Evolutionary conservation across 2,888 invertebrate species (phyloP).

Genomic region (Stramonita haemastoma): DNA sequence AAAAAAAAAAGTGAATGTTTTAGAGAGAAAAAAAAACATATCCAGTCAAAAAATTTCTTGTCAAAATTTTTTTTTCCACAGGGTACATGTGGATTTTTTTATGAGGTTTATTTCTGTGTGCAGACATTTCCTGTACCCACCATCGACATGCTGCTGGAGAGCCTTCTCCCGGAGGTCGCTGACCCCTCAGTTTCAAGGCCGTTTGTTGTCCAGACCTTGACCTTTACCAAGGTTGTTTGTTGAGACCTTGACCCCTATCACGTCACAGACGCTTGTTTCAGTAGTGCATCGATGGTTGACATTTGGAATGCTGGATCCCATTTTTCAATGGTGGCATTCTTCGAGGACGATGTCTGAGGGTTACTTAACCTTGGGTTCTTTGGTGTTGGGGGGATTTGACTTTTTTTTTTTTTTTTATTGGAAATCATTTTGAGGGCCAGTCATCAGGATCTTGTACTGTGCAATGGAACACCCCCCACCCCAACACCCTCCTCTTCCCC

Average conservation of each 20-base stretch:
- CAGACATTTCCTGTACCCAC: conserved; percentile 68
- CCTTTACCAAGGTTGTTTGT: not conserved
- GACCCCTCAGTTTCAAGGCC: conserved; percentile 54
- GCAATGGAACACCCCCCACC: too few species aligned
- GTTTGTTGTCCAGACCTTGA: conserved; percentile 37
- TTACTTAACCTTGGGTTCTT: not conserved
- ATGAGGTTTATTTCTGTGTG: conserved; percentile 35
- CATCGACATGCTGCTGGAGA: conserved; percentile 63
- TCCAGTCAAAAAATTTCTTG: too few species aligned
- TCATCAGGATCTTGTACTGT: not conserved
- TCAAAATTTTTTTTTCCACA: too few species aligned
- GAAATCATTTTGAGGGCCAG: not conserved
- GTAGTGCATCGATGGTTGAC: not conserved
- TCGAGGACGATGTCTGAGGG: not conserved
- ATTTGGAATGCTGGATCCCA: not conserved
- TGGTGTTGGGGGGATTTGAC: not conserved
- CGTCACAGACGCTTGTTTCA: too few species aligned
- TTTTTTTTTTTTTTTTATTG: not conserved
- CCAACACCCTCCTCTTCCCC: too few species aligned
- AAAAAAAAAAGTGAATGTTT: too few species aligned
- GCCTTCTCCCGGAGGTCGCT: conserved; percentile 65
- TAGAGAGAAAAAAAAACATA: too few species aligned
- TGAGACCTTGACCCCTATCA: not conserved
- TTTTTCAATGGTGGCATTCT: not conserved
- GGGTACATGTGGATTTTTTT: too few species aligned